Percentiles rank a stretch among this genome's conserved stretches.
phyloP scores from a whole-genome alignment of 2,888 invertebrate genomes.

The Acanthosepion pharaonis region DNA sequence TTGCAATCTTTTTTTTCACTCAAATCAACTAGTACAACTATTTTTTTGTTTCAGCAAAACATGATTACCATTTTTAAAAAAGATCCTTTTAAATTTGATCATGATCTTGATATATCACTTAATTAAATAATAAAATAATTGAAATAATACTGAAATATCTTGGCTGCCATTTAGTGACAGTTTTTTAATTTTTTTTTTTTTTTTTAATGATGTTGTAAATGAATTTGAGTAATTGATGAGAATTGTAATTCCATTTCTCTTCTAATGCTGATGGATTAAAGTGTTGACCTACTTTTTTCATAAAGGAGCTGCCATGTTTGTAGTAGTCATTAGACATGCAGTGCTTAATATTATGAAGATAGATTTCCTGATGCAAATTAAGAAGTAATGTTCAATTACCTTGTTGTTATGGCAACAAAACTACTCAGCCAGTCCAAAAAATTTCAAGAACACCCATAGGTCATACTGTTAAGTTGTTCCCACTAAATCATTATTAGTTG shows the following conservation, averaged over 20 bases:
- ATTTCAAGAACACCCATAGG: not conserved
- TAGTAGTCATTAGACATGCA: slow-evolving; percentile 17
- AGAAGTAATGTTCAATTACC: not conserved
- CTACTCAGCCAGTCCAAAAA: not conserved
- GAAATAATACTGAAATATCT: not conserved
- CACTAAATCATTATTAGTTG: not conserved
- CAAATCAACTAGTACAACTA: no score
- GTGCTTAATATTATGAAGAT: not conserved
- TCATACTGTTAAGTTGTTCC: not conserved
- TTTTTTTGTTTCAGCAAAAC: no score
- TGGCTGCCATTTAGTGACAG: not conserved
- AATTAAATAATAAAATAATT: not conserved
- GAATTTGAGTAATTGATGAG: slow-evolving; percentile 8
- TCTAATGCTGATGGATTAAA: not conserved
- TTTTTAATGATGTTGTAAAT: not conserved
- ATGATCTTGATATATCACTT: not conserved
- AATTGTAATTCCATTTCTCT: not conserved
- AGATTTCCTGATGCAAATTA: slow-evolving; percentile 9
- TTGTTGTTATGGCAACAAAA: not conserved
- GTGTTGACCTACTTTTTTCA: not conserved
- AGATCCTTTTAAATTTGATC: no score
- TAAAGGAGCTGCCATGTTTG: not conserved
- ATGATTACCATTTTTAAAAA: no score
- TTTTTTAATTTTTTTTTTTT: not conserved
- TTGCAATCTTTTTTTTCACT: no score